Conservation (phyloP, 1,140 invertebrate genomes). For the Nomia melanderi region DNA sequence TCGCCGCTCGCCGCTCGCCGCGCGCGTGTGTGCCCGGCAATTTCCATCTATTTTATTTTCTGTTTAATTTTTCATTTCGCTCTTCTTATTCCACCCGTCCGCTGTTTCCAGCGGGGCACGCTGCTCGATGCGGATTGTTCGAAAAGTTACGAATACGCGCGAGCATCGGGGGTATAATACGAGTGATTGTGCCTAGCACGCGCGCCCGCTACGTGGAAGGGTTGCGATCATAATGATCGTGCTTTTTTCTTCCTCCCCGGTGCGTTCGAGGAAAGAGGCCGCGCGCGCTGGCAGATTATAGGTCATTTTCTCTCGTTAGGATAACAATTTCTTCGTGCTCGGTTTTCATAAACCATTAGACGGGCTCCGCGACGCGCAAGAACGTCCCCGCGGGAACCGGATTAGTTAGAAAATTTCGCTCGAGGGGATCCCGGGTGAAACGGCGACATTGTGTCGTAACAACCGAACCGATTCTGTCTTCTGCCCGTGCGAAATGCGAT, state of each 20-base stretch:
- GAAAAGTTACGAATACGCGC: conserved; percentile 7
- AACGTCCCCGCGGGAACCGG: conserved; percentile 18
- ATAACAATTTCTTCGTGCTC: conserved; percentile 24
- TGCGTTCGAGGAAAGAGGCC: conserved; percentile 12
- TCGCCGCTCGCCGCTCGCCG: too few relatives aligned
- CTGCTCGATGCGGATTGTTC: too few relatives aligned
- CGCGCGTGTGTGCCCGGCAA: conserved; percentile 17
- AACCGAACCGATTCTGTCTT: neutral
- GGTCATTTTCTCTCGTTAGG: conserved; percentile 40
- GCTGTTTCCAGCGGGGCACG: too few relatives aligned
- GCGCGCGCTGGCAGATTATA: conserved; percentile 26
- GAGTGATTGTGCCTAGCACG: neutral
- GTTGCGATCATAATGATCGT: conserved; percentile 12
- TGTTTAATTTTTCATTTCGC: neutral
- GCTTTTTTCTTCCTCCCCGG: neutral
- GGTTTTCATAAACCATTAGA: conserved; percentile 45
- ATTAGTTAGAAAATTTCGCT: conserved; percentile 26
- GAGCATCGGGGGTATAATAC: conserved; percentile 12
- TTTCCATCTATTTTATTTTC: conserved; percentile 30
- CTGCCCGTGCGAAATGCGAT: too few relatives aligned
- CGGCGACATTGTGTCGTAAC: neutral
- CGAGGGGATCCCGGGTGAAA: neutral
- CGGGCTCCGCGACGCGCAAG: neutral
- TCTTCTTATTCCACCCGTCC: neutral
- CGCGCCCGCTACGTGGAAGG: neutral